These are phyloP conservation scores for Odontomachus brunneus DNA, from an alignment of 1,140 invertebrate species.

Conservation along the genomic window DNA sequence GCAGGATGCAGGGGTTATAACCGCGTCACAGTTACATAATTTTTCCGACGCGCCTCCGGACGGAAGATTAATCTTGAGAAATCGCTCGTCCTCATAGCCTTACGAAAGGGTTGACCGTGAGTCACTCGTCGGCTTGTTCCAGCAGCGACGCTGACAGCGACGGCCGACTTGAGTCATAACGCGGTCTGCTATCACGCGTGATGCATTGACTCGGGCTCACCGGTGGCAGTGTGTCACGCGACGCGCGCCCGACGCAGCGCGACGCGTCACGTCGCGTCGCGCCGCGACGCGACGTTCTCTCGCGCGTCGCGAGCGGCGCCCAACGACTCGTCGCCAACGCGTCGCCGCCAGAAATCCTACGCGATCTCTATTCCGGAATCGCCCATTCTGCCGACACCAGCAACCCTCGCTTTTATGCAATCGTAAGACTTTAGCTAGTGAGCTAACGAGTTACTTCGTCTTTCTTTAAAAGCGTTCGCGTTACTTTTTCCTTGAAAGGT, in stretches of 20 bases:
- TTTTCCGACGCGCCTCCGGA: not conserved
- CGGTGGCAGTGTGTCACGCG: slow-evolving; percentile 74
- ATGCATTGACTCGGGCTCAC: slow-evolving; percentile 52
- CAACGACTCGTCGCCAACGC: slow-evolving; percentile 50
- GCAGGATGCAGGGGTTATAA: not conserved
- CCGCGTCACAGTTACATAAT: not conserved
- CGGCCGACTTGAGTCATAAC: slow-evolving; percentile 65
- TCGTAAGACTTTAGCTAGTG: not conserved
- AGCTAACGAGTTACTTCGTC: not conserved
- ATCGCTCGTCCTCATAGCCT: not conserved
- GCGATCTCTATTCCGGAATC: slow-evolving; percentile 52
- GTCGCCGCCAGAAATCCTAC: slow-evolving; percentile 44
- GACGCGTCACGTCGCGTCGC: not conserved
- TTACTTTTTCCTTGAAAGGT: not conserved
- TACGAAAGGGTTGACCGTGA: slow-evolving; percentile 49
- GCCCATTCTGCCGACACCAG: not conserved
- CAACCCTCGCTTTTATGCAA: slow-evolving; percentile 11
- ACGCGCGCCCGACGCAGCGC: slow-evolving; percentile 42
- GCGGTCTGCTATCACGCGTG: slow-evolving; percentile 57
- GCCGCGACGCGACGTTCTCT: slow-evolving; percentile 62
- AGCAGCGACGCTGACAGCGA: slow-evolving; percentile 18
- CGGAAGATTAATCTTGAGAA: not conserved
- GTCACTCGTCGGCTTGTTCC: slow-evolving; percentile 48
- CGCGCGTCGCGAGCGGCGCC: slow-evolving; percentile 48
- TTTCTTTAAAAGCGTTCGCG: not conserved